These are phyloP conservation scores for Anorthoa munda DNA, from an alignment of 2,888 invertebrate genomes.

Conservation along the genomic window DNA sequence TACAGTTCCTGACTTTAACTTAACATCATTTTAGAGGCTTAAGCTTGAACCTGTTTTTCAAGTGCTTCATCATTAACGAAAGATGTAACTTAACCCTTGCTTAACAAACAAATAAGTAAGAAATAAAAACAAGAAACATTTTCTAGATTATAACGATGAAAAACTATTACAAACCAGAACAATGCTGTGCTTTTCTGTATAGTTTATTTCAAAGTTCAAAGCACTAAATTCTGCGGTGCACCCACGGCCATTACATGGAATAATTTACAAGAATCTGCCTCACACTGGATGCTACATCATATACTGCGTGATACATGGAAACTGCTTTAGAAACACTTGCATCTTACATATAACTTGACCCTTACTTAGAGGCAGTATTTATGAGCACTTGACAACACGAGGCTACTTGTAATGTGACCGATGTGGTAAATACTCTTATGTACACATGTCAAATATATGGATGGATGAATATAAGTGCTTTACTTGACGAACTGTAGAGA, in stretches of 20 bases:
- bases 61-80: conserved; percentile 16
- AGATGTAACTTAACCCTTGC: not conserved
- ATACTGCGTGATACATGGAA: conserved; percentile 31
- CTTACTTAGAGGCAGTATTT: conserved; percentile 54
- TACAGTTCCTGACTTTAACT: conserved; percentile 47
- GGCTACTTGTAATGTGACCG: conserved; percentile 42
- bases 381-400: conserved; percentile 54
- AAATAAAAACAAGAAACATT: too few relatives aligned
- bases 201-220: conserved; percentile 17
- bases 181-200: not conserved
- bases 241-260: conserved; percentile 10
- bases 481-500: not conserved
- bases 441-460: conserved; percentile 12
- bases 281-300: conserved; percentile 27
- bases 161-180: not conserved
- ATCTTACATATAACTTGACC: conserved; percentile 54
- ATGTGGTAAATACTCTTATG: conserved; percentile 22
- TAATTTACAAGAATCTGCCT: conserved; percentile 35
- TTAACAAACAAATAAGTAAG: not conserved
- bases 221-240: conserved; percentile 15
- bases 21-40: conserved; percentile 41
- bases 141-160: not conserved
- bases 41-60: conserved; percentile 24
- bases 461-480: not conserved
- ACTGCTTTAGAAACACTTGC: conserved; percentile 53